These are phyloP conservation scores for Ellobium chinense DNA, from an alignment of 2,888 invertebrate species.

Conservation along the genomic window DNA sequence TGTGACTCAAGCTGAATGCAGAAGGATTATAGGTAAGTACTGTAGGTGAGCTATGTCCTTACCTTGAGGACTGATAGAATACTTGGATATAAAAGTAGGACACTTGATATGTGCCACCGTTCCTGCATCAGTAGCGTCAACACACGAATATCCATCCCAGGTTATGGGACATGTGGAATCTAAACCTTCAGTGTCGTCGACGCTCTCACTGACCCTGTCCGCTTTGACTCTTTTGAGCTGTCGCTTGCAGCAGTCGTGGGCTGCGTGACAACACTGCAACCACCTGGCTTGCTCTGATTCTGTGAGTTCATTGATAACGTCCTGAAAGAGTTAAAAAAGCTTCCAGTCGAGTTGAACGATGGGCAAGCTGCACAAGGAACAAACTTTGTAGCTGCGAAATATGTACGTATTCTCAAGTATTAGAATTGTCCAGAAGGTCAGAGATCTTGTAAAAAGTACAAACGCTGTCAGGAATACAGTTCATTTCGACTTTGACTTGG, in stretches of 20 bases:
- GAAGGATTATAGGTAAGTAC: not conserved
- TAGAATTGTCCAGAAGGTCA: too few species aligned
- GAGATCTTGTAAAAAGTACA: too few species aligned
- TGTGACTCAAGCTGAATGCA: too few species aligned
- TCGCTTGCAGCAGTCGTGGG: conserved; percentile 26
- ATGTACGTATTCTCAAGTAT: too few species aligned
- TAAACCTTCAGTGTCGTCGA: not conserved
- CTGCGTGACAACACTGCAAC: conserved; percentile 11
- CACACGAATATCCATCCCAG: conserved; percentile 49
- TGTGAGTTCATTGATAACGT: not conserved
- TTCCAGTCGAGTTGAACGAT: too few species aligned
- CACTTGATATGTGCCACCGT: conserved; percentile 23
- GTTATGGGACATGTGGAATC: conserved; percentile 34
- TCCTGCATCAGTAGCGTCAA: conserved; percentile 27
- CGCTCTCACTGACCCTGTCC: not conserved
- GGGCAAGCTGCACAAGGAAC: too few species aligned
- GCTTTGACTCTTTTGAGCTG: conserved; percentile 11
- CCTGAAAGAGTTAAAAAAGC: too few species aligned
- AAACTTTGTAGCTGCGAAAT: too few species aligned
- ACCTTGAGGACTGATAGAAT: not conserved
- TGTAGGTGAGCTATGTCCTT: not conserved
- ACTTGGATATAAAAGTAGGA: conserved; percentile 34
- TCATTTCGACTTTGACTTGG: too few species aligned
- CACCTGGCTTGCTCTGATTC: not conserved
- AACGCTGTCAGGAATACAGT: too few species aligned